A percentile compares a stretch with the other conserved stretches of the same genome.
Conservation (phyloP, 2,797 vertebrate species). For the Hydrolagus colliei region DNA sequence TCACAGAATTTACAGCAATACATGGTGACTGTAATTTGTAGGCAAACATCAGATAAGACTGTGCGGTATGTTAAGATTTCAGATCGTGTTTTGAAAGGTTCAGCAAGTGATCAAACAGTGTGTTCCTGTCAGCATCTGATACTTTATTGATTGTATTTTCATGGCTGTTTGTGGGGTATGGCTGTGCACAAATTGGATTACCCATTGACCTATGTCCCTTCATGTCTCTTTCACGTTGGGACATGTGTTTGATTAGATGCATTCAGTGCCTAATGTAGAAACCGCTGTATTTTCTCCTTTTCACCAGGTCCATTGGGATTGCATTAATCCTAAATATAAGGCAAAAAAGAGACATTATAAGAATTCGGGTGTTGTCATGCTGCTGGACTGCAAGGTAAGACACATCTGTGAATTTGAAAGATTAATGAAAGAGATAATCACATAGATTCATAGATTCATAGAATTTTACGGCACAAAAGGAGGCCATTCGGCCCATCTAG, state of each 20-base stretch:
- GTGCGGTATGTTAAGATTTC: too few species aligned
- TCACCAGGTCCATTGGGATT: conserved; percentile 84
- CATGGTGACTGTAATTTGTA: too few species aligned
- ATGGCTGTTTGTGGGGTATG: too few species aligned
- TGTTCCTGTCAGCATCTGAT: neutral
- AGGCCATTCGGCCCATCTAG: too few species aligned
- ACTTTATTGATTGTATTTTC: neutral
- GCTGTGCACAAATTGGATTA: too few species aligned
- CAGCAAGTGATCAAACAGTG: neutral
- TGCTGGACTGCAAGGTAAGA: conserved; percentile 80
- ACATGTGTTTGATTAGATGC: neutral
- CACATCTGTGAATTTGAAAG: neutral
- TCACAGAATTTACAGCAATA: too few species aligned
- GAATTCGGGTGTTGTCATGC: conserved; percentile 83
- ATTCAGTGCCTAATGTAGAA: neutral
- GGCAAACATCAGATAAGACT: too few species aligned
- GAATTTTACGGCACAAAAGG: too few species aligned
- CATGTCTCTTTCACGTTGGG: too few species aligned
- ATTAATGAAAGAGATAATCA: too few species aligned
- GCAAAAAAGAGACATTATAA: conserved; percentile 88
- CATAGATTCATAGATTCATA: neutral
- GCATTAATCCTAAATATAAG: conserved; percentile 89
- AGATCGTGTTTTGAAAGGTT: too few species aligned
- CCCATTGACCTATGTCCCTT: too few species aligned
- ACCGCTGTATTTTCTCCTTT: neutral